A percentile compares a stretch with the other conserved stretches of the same genome.
Conservation (phyloP, 1,140 invertebrate species). For the Stratiolaelaps scimitus region DNA sequence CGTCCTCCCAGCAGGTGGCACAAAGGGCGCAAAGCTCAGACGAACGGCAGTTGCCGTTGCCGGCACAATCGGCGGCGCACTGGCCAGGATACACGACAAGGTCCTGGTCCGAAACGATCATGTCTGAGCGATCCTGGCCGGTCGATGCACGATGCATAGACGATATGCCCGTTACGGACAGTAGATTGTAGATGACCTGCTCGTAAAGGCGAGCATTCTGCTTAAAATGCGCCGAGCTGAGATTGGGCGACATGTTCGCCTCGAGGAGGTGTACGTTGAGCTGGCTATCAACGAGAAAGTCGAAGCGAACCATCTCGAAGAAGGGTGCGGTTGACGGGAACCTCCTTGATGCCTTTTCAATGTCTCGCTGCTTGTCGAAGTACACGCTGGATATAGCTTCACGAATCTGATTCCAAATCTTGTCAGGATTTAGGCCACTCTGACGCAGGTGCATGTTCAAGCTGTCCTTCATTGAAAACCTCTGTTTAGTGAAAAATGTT, state of each 20-base stretch:
- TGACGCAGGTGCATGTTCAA: slow-evolving; percentile 8
- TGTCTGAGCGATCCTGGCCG: slow-evolving; percentile 47
- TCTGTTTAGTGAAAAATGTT: slow-evolving; percentile 55
- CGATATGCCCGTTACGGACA: slow-evolving; percentile 64
- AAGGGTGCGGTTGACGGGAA: slow-evolving; percentile 53
- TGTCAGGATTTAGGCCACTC: slow-evolving; percentile 53
- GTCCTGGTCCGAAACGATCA: slow-evolving; percentile 64
- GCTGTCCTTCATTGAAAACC: slow-evolving; percentile 65
- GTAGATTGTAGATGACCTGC: slow-evolving; percentile 74
- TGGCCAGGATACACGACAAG: slow-evolving; percentile 58
- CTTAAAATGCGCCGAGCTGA: slow-evolving; percentile 80
- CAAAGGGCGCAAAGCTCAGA: slow-evolving; percentile 61
- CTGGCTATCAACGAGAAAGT: slow-evolving; percentile 78
- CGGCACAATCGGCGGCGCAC: slow-evolving; percentile 51
- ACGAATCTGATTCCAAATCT: slow-evolving; percentile 68
- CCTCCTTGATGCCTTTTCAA: slow-evolving; percentile 28
- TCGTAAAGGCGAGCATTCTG: slow-evolving; percentile 78
- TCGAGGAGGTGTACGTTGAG: slow-evolving; percentile 80
- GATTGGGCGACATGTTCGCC: slow-evolving; percentile 95
- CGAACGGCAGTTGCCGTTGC: slow-evolving; percentile 51
- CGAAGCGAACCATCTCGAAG: slow-evolving; percentile 86
- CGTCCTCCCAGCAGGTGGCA: slow-evolving; percentile 55
- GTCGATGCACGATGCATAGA: slow-evolving; percentile 36
- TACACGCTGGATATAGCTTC: slow-evolving; percentile 61
- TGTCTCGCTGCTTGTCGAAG: slow-evolving; percentile 38